Base-by-base conservation (phyloP, 2,113 vertebrate species). In the Electrona antarctica region DNA sequence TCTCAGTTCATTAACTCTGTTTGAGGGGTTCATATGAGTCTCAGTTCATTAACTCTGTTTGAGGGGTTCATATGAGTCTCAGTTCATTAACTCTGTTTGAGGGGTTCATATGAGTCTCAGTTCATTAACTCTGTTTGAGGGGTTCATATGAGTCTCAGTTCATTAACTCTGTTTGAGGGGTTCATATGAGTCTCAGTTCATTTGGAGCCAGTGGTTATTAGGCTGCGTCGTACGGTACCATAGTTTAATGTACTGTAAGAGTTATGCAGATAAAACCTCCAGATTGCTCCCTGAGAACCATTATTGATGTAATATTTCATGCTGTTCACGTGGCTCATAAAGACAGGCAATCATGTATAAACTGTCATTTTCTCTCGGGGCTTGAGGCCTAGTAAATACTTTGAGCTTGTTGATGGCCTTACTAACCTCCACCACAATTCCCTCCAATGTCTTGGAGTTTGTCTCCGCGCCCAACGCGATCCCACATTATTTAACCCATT, bases 401-500 rank as follows among this genome's bases (percentile, higher is more conserved):
- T 83, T 72, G 79, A 78, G 78, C 63, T 79, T 80, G 79, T 74
- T 74, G 71, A 83, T 76, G 78, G 71, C 74, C 76, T 74, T 63
- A 85, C 70, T 78, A 80, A 64, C 70, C 66, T 81, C 29, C 68
- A 81, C 86, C 87, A 75, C 84, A 84, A 64, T 79, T 84, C 80
- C 69, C 71, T 63, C n/a, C n/a, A n/a, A 64, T 69, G 77, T 79
- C 77, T 21, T 78, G 80, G 80, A 79, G 69, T 78, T 79, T 33
- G 64, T 72, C 78, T 85, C 49, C 67, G 74, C 84, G 87, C 88
- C 83, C 80, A 78, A 87, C 73, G 73, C 78, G 80, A 79, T 74
- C 62, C 80, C 64, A 69, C 46, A 21, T 79, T 87, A 87, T 88
- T 89, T 21, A 21, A n/a, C n/a, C n/a, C n/a, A n/a, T n/a, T n/a